Evolutionary conservation across 2,888 invertebrate species (phyloP).

Genomic region (Cephus pulcher): DNA sequence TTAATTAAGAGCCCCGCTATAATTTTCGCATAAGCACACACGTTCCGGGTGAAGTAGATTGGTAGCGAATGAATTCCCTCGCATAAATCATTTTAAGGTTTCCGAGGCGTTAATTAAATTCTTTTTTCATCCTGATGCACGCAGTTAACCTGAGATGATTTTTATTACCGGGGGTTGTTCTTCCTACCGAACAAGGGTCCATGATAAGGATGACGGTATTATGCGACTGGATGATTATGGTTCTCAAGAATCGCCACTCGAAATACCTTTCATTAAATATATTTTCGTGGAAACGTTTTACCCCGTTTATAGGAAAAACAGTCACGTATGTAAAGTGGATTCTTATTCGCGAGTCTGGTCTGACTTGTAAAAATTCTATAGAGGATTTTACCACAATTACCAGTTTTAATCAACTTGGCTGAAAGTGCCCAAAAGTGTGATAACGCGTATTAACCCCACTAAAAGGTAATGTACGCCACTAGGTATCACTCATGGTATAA

Average conservation of each 20-base stretch:
- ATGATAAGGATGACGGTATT: conserved; percentile 15
- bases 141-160: not conserved
- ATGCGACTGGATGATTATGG: not conserved
- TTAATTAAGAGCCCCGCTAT: conserved; percentile 30
- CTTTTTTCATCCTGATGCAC: conserved; percentile 20
- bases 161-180: not conserved
- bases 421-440: not conserved
- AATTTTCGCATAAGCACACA: conserved; percentile 18
- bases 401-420: not conserved
- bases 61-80: not conserved
- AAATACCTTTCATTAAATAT: not conserved
- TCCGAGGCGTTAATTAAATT: conserved; percentile 31
- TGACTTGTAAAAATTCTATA: not conserved
- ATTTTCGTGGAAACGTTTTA: not conserved
- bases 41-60: not conserved
- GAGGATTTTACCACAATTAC: not conserved
- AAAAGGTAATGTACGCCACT: conserved; percentile 1
- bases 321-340: not conserved
- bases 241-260: not conserved
- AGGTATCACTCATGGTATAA: conserved; percentile 24
- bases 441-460: not conserved
- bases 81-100: not conserved
- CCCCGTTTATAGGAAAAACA: not conserved
- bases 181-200: not conserved
- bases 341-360: not conserved